Evolutionary conservation across 2,113 vertebrate genomes (phyloP).

Genomic region (Hippocampus mohnikei): DNA sequence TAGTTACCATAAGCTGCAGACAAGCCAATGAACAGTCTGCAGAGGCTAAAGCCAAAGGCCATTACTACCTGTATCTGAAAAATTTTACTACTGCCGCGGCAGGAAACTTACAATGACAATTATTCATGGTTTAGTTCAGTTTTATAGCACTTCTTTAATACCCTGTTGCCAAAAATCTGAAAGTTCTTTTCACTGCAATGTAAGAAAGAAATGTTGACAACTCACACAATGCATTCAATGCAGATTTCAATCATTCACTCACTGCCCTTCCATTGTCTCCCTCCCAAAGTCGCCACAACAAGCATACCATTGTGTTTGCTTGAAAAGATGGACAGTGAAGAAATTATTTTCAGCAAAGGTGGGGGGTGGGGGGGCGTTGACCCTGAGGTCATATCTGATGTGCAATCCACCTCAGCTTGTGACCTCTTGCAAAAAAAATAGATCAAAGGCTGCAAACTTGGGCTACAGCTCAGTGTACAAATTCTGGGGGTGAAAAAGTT

Average conservation of each 20-base stretch:
- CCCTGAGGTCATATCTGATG: conserved; percentile 46
- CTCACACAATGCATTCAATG: conserved; percentile 10
- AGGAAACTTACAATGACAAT: conserved; percentile 69
- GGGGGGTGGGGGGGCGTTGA: conserved; percentile 23
- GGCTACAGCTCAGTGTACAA: not conserved
- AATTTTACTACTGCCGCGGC: conserved; percentile 56
- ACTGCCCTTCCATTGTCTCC: not conserved
- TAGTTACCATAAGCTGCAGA: conserved; percentile 22
- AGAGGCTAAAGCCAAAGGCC: conserved; percentile 50
- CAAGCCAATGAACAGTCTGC: conserved; percentile 27
- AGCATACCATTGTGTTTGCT: not conserved
- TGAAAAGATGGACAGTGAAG: not conserved
- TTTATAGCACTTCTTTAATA: conserved; percentile 58
- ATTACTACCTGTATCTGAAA: conserved; percentile 73
- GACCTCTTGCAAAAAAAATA: conserved; percentile 48
- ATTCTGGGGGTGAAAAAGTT: not conserved
- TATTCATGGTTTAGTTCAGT: conserved; percentile 59
- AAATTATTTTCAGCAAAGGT: conserved; percentile 46
- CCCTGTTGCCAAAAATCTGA: conserved; percentile 55
- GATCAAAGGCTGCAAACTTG: conserved; percentile 26
- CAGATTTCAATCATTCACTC: not conserved
- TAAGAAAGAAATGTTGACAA: conserved; percentile 52
- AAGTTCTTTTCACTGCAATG: conserved; percentile 62
- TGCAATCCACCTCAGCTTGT: conserved; percentile 35
- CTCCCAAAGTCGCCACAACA: conserved; percentile 5